Percentiles rank a stretch among this genome's conserved stretches.
Evolutionary conservation across 2,797 vertebrate genomes (phyloP).

Genomic region (Scolopax bukidnonensis): DNA sequence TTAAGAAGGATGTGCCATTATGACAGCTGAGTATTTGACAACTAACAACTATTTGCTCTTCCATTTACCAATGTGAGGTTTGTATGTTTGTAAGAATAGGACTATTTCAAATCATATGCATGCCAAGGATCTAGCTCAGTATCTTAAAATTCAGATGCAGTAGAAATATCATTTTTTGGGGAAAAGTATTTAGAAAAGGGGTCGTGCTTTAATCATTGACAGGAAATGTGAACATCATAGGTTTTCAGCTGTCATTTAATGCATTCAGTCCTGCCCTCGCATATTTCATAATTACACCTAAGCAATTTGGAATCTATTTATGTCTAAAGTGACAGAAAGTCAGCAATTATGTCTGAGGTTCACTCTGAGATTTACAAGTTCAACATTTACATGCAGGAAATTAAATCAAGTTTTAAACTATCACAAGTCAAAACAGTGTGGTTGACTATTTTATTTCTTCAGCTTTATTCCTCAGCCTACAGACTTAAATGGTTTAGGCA

Average conservation of each 20-base stretch:
- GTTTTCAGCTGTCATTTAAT: constrained; percentile 61
- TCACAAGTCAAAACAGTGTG: constrained; percentile 37
- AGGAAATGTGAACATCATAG: constrained; percentile 41
- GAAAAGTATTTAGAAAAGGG: constrained; percentile 12
- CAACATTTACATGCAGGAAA: constrained; percentile 55
- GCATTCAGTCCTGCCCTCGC: constrained; percentile 46
- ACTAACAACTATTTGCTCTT: not conserved
- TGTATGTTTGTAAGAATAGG: not conserved
- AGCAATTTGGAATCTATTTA: constrained; percentile 66
- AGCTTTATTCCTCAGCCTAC: constrained; percentile 50
- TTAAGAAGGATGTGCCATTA: not conserved
- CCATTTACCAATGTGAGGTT: not conserved
- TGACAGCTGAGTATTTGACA: not conserved
- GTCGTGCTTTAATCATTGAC: constrained; percentile 49
- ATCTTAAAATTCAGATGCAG: not conserved
- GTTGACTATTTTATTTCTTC: constrained; percentile 62
- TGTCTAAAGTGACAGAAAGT: constrained; percentile 66
- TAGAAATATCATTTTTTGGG: not conserved
- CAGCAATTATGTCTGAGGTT: constrained; percentile 49
- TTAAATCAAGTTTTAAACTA: constrained; percentile 52
- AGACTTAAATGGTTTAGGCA: constrained; percentile 29
- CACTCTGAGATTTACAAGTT: constrained; percentile 55
- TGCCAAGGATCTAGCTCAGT: not conserved
- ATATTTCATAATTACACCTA: constrained; percentile 66
- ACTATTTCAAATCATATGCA: not conserved